phyloP scores from a whole-genome alignment of 2,797 vertebrate genomes.

The Cyprinodon diabolis region DNA sequence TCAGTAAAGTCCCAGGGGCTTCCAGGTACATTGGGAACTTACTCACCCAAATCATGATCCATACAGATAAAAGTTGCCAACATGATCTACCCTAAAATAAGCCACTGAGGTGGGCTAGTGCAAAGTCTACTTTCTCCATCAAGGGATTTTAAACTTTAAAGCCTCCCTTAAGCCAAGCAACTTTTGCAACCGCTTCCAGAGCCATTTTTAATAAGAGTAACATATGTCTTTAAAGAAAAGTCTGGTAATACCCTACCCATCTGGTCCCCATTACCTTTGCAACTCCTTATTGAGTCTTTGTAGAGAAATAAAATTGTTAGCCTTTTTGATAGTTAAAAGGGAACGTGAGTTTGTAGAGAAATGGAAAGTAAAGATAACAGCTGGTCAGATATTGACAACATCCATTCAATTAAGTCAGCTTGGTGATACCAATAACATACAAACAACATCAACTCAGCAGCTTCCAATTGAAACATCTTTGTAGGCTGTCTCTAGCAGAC shows the following conservation, averaged over 20 bases:
- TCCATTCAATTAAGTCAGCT: slow-evolving; percentile 65
- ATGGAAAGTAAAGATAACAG: neutral
- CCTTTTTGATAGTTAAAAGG: slow-evolving; percentile 14
- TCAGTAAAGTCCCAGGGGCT: slow-evolving; percentile 44
- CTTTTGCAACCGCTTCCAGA: slow-evolving; percentile 48
- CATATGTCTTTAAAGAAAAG: slow-evolving; percentile 34
- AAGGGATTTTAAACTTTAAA: slow-evolving; percentile 59
- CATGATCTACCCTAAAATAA: slow-evolving; percentile 11
- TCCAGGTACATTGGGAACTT: slow-evolving; percentile 47
- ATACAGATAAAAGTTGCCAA: slow-evolving; percentile 14
- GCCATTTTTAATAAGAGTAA: slow-evolving; percentile 31
- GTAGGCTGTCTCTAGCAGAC: slow-evolving; percentile 38
- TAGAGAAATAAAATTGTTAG: slow-evolving; percentile 23
- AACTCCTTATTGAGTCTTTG: slow-evolving; percentile 40
- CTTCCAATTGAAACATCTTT: slow-evolving; percentile 50
- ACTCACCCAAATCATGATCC: slow-evolving; percentile 26
- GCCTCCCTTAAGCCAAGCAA: slow-evolving; percentile 35
- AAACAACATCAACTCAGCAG: slow-evolving; percentile 48
- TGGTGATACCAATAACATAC: slow-evolving; percentile 59
- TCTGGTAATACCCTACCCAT: slow-evolving; percentile 51
- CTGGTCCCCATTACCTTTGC: slow-evolving; percentile 65
- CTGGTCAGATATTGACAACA: neutral
- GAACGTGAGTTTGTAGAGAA: neutral
- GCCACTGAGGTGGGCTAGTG: slow-evolving; percentile 19
- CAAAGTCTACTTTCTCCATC: slow-evolving; percentile 63